Evolutionary conservation across 2,888 invertebrate genomes (phyloP).

Genomic region (Drosophila melanosoma): DNA sequence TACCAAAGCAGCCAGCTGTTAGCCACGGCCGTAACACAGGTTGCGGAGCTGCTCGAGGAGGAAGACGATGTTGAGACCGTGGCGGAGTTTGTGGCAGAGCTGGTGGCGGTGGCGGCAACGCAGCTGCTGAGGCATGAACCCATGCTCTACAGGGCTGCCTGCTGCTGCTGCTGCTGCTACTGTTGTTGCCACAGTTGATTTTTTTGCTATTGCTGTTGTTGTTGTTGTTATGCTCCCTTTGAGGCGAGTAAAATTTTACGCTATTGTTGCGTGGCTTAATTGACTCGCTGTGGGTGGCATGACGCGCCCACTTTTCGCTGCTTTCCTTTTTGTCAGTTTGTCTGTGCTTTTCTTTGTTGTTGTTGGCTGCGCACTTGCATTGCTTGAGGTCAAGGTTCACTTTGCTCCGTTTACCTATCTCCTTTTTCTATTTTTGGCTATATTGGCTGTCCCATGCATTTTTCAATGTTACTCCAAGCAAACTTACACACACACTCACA

Average conservation of each 20-base stretch:
- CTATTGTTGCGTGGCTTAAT: conserved; percentile 36
- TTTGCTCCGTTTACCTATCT: conserved; percentile 25
- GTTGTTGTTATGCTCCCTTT: conserved; percentile 21
- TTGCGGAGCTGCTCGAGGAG: conserved; percentile 49
- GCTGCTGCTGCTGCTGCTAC: conserved; percentile 28
- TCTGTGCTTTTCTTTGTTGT: conserved; percentile 20
- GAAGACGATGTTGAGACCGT: conserved; percentile 64
- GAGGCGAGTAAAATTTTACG: conserved; percentile 25
- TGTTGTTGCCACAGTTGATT: conserved; percentile 44
- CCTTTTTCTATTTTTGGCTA: conserved; percentile 23
- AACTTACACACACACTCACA: conserved; percentile 10
- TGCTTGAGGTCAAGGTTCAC: conserved; percentile 73
- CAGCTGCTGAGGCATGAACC: conserved; percentile 77
- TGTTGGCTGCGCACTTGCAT: conserved; percentile 41
- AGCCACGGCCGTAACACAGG: conserved; percentile 45
- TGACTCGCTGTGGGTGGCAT: conserved; percentile 48
- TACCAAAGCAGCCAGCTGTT: conserved; percentile 67
- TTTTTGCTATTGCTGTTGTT: conserved; percentile 20
- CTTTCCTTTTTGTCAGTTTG: conserved; percentile 13
- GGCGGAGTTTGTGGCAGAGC: conserved; percentile 42
- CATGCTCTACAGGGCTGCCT: conserved; percentile 57
- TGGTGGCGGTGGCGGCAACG: conserved; percentile 45
- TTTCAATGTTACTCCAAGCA: conserved; percentile 59
- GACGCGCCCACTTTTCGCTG: conserved; percentile 24
- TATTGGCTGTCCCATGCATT: conserved; percentile 44